phyloP scores from a whole-genome alignment of 1,140 invertebrate genomes.

The Sitobion miscanthi region DNA sequence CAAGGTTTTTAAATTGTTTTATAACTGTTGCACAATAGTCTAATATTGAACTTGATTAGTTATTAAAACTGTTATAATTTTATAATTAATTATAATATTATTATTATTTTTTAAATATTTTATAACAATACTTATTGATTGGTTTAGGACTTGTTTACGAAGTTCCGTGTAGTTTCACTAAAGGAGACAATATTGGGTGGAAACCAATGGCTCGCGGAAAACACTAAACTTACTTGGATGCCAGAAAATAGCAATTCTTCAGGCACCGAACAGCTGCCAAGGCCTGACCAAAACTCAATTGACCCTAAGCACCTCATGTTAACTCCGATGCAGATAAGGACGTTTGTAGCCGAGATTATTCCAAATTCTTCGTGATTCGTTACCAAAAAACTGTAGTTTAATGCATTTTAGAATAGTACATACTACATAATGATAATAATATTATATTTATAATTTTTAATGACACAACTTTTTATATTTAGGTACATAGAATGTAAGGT shows the following conservation, averaged over 20 bases:
- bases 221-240: constrained; percentile 30
- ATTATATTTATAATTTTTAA: neutral
- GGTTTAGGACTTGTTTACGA: constrained; percentile 39
- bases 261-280: neutral
- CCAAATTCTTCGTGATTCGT: neutral
- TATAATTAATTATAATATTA: neutral
- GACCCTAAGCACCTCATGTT: neutral
- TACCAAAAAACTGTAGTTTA: neutral
- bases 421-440: neutral
- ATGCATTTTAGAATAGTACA: neutral
- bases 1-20: neutral
- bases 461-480: neutral
- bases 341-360: constrained; percentile 40
- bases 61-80: neutral
- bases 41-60: neutral
- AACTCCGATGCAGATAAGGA: constrained; percentile 52
- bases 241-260: neutral
- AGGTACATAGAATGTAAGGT: neutral
- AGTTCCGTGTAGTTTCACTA: constrained; percentile 31
- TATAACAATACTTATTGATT: neutral
- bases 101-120: neutral
- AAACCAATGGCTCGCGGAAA: constrained; percentile 24
- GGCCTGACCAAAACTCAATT: neutral
- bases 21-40: neutral
- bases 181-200: constrained; percentile 49